Conservation (phyloP, 2,888 invertebrate genomes). For the Erebia palarica region DNA sequence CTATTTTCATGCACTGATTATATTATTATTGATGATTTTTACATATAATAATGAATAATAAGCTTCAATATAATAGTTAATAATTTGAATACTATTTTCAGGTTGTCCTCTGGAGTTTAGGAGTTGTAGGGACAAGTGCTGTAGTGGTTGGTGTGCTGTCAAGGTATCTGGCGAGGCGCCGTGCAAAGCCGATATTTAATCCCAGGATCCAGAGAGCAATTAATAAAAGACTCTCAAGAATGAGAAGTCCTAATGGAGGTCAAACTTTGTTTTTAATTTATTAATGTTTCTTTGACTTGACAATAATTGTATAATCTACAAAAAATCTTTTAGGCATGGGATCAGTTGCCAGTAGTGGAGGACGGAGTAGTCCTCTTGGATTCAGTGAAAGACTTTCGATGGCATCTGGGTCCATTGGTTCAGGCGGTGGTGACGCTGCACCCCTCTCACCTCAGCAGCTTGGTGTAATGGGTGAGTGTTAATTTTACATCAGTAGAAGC, state of each 20-base stretch:
- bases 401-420: slow-evolving; percentile 86
- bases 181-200: slow-evolving; percentile 84
- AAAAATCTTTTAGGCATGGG: slow-evolving; percentile 73
- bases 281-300: background rate
- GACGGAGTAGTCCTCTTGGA: slow-evolving; percentile 83
- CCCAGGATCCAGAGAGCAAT: slow-evolving; percentile 80
- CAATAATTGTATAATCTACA: background rate
- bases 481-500: slow-evolving; percentile 27
- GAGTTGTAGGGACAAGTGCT: slow-evolving; percentile 87
- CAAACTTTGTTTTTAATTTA: background rate
- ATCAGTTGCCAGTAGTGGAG: slow-evolving; percentile 86
- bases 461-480: slow-evolving; percentile 92
- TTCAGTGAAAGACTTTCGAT: slow-evolving; percentile 86
- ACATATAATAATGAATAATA: background rate
- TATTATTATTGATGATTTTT: background rate
- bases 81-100: slow-evolving; percentile 51
- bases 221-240: slow-evolving; percentile 83
- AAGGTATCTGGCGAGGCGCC: slow-evolving; percentile 88
- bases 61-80: background rate
- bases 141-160: slow-evolving; percentile 92
- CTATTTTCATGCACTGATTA: too few species aligned
- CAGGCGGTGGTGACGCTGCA: slow-evolving; percentile 81
- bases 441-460: slow-evolving; percentile 92
- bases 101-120: slow-evolving; percentile 88
- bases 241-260: slow-evolving; percentile 87